Percentiles rank a stretch among this genome's conserved stretches.
phyloP scores from a whole-genome alignment of 2,797 vertebrate genomes.

The Notoglanidium macrostoma region DNA sequence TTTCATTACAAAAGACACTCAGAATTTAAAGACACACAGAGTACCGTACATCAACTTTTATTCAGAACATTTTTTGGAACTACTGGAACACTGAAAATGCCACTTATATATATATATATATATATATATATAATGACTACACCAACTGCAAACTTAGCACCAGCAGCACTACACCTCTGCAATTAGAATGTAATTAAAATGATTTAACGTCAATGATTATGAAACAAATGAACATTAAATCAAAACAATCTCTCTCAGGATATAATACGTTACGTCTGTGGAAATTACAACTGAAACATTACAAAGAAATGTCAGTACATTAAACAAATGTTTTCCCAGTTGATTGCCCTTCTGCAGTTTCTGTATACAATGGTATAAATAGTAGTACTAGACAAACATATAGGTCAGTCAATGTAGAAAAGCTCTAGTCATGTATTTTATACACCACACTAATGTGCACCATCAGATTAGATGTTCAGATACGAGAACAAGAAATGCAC shows the following conservation, averaged over 20 bases:
- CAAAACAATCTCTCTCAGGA: neutral
- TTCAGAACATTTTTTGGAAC: slow-evolving; percentile 28
- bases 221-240: slow-evolving; percentile 16
- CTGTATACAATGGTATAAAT: slow-evolving; percentile 14
- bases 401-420: neutral
- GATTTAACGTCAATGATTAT: slow-evolving; percentile 27
- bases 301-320: slow-evolving; percentile 34
- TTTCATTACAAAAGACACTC: neutral
- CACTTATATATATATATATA: slow-evolving; percentile 26
- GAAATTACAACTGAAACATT: neutral
- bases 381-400: slow-evolving; percentile 27
- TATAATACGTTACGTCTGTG: neutral
- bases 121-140: slow-evolving; percentile 25
- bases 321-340: neutral
- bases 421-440: slow-evolving; percentile 14
- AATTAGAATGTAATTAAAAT: slow-evolving; percentile 12
- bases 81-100: slow-evolving; percentile 49
- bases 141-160: slow-evolving; percentile 51
- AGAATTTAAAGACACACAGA: neutral
- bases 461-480: neutral
- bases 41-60: slow-evolving; percentile 41
- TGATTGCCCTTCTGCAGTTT: neutral
- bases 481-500: slow-evolving; percentile 24
- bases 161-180: slow-evolving; percentile 39
- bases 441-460: slow-evolving; percentile 24